Conservation (phyloP, 2,113 vertebrate species). For the Canis aureus region DNA sequence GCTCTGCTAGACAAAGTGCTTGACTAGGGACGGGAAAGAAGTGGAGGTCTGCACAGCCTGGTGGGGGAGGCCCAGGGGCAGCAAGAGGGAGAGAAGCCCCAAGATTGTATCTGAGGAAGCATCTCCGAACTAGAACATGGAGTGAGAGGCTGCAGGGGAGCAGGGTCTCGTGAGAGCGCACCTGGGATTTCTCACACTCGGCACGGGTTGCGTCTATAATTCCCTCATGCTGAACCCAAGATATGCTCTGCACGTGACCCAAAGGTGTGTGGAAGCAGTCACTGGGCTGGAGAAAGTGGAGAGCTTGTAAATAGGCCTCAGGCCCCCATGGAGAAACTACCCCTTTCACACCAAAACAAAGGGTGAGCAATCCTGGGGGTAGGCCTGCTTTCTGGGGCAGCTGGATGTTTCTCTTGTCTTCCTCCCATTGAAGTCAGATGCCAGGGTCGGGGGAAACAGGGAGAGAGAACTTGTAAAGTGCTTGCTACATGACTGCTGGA, state of each 20-base stretch:
- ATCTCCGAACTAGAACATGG: neutral
- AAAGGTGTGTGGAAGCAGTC: neutral
- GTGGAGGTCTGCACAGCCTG: neutral
- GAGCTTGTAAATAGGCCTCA: neutral
- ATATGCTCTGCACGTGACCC: neutral
- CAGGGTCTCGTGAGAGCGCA: neutral
- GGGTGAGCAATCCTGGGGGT: neutral
- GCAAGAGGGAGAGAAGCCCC: neutral
- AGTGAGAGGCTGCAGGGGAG: neutral
- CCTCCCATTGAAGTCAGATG: neutral
- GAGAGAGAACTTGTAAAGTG: neutral
- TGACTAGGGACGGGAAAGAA: neutral
- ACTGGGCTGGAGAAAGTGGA: neutral
- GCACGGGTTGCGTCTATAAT: neutral
- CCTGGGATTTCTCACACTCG: conserved; percentile 10
- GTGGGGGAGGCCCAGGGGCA: neutral
- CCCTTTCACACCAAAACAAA: neutral
- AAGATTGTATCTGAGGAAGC: neutral
- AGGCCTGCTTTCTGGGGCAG: too few species aligned
- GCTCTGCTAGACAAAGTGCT: neutral
- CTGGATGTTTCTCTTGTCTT: neutral
- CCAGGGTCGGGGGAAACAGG: neutral
- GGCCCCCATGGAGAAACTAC: neutral
- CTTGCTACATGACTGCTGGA: neutral
- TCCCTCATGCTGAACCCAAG: neutral